Evolutionary conservation across 2,113 vertebrate species (phyloP), one percentile per base, ranked within the genome.

Genomic region (Polypterus senegalus): DNA sequence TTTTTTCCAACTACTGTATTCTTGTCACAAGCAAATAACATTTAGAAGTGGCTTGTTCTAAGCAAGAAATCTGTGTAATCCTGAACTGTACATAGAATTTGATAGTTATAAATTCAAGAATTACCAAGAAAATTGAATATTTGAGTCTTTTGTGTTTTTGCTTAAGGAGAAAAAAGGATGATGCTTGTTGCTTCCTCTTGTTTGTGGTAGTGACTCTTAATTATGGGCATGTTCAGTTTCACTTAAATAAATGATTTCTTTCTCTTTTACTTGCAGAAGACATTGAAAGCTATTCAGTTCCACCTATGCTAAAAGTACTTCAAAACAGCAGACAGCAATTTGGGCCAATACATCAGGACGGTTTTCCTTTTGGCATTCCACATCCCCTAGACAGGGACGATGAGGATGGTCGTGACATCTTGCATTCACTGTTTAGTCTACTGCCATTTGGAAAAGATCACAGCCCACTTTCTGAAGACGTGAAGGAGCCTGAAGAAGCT

Each of bases 231-330:
- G 64, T 0, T 63, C 5, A 63, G 9, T 9, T 2, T 4, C 49
- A 46, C 65, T 52, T 66, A 9, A 55, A 63, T 63, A 9, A 55
- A 63, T 63, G 6, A 57, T 11, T 1, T 11, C 3, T 46, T 62
- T 27, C 59, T 48, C 63, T 11, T 55, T 55, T 8, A 64, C 62
- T 68, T 65, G 10, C 47, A 85, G 85, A 86, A 74, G 85, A 86
- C 64, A 83, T 85, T 81, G 83, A 84, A 63, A 77, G 82, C 5
- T 76, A 80, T 57, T 83, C 80, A 3, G 67, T 89, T 48, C 90
- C 87, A 61, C 91, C 89, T 0, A 89, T 93, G 62, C 74, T 92
- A 6, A 82, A 75, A 58, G 86, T 91, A 66, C 72, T 93, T 54
- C 76, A 77, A 2, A 69, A 76, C 64, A 61, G 70, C 7, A 74